Percentiles rank a stretch among this genome's conserved stretches.
phyloP scores from a whole-genome alignment of 2,797 vertebrate species.

The Crenuchus spilurus region DNA sequence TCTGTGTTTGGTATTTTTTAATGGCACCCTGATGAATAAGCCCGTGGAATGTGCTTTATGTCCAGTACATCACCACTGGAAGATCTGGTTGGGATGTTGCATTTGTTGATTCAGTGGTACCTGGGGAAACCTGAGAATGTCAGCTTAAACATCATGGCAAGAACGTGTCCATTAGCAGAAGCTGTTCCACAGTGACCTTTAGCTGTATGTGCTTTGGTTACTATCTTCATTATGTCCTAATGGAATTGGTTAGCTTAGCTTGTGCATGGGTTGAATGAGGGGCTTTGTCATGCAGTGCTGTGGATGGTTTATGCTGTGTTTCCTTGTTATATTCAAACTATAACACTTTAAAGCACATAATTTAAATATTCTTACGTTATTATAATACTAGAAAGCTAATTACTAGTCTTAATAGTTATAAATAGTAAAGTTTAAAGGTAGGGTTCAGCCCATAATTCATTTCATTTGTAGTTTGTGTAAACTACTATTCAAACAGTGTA shows the following conservation, averaged over 20 bases:
- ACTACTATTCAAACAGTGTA: too few relatives aligned
- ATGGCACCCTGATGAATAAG: not conserved
- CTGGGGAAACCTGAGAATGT: not conserved
- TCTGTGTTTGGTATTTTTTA: not conserved
- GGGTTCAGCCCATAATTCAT: too few relatives aligned
- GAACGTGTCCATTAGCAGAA: not conserved
- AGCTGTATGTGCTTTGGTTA: not conserved
- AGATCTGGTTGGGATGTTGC: not conserved
- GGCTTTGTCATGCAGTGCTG: not conserved
- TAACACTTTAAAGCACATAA: too few relatives aligned
- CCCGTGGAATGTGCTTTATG: not conserved
- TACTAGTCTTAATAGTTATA: too few relatives aligned
- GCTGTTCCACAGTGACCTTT: not conserved
- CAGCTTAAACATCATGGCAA: not conserved
- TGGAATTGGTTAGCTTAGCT: not conserved
- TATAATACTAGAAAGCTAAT: too few relatives aligned
- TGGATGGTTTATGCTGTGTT: too few relatives aligned
- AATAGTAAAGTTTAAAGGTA: too few relatives aligned
- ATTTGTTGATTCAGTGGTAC: not conserved
- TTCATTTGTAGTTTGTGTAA: too few relatives aligned
- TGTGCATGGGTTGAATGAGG: not conserved
- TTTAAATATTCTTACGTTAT: too few relatives aligned
- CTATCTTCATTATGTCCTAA: not conserved
- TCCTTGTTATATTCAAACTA: too few relatives aligned
- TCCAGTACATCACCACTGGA: not conserved